Evolutionary conservation across 2,113 vertebrate genomes (phyloP), one percentile per base, ranked within the genome.

Genomic region (Callospermophilus lateralis): DNA sequence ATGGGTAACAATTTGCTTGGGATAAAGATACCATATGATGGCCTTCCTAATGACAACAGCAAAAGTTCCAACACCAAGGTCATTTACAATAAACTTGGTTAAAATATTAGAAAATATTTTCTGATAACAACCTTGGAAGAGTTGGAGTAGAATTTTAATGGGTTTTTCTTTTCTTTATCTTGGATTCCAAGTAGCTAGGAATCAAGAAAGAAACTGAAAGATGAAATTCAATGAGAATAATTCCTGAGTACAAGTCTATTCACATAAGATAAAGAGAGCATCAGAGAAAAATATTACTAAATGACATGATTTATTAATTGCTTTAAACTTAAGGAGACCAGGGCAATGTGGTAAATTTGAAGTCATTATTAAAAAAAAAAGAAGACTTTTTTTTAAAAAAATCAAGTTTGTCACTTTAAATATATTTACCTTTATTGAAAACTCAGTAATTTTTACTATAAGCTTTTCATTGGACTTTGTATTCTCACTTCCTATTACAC

Each of bases 161-260:
- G 65, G 1, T 16, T 61, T 94, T 93, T 65, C 15, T 45, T 90
- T 84, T 80, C 6, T 42, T 1, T 89, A 37, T 16, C 81, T 79
- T n/a, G 30, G 13, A 86, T 12, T 78, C 28, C 30, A 89, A 80
- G 58, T 48, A 51, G 42, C 39, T 76, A 65, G 90, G 10, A 94
- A 67, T 20, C 15, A 65, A 89, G 34, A 51, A 93, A 65, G 61
- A 88, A 94, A 15, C 19, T 86, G 74, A 78, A 90, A 45, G 22
- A 34, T 55, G 53, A 86, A 79, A 89, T 76, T 39, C 65, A 77
- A 81, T 89, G 6, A 90, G n/a, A 81, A 63, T 79, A 37, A 80
- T 55, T 84, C 84, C 67, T 91, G 39, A 34, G 42, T 32, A 22
- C 26, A 48, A 28, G 24, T 19, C 17, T 81, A 4, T 85, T 85